Base-by-base conservation (phyloP, 2,113 vertebrate genomes). In the Nycticryphes semicollaris region DNA sequence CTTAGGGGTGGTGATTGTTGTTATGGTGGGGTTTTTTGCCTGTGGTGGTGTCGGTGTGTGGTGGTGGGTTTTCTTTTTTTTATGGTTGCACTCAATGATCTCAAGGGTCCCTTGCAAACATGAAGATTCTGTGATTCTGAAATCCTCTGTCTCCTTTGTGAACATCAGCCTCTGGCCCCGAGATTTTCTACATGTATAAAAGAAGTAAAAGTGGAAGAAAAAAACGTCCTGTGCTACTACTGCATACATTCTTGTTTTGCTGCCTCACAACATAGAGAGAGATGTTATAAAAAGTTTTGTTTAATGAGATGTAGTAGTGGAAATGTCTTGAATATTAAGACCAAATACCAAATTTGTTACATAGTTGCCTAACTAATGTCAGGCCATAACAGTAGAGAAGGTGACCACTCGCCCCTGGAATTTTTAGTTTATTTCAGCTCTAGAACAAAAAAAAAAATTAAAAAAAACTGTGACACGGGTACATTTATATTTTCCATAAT, bases 361-460 rank as follows among this genome's bases (percentile, higher is more conserved):
- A 27, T 75, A 54, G 19, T 39, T 67, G 14, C 21, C 20, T 63
- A 53, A 27, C 24, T 48, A 62, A 31, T 20, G 12, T 41, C 30
- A 33, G 48, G 19, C 17, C 17, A 2, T 20, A 50, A 53, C 10
- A 39, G 28, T 6, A 41, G n/a, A 21, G 3, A 28, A 17, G 12
- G 39, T 24, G 20, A 45, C 21, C 10, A 27, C 27, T 33, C 0
- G 0, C 27, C 4, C 4, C 3, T 18, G 6, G 28, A 76, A 31
- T 56, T 85, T 66, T n/a, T 50, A 23, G 24, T n/a, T 50, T 56
- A 33, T 28, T 72, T 82, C 41, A 41, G 22, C 15, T 77, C 22
- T 56, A 45, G 17, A 41, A 19, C 1, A 47, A 48, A 39, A 74
- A 23, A 7, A 47, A 18, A 45, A n/a, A n/a, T n/a, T n/a, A n/a